A percentile compares a stretch with the other conserved stretches of the same genome.
Evolutionary conservation across 2,113 vertebrate species (phyloP).

Genomic region (Syngnathus typhle): DNA sequence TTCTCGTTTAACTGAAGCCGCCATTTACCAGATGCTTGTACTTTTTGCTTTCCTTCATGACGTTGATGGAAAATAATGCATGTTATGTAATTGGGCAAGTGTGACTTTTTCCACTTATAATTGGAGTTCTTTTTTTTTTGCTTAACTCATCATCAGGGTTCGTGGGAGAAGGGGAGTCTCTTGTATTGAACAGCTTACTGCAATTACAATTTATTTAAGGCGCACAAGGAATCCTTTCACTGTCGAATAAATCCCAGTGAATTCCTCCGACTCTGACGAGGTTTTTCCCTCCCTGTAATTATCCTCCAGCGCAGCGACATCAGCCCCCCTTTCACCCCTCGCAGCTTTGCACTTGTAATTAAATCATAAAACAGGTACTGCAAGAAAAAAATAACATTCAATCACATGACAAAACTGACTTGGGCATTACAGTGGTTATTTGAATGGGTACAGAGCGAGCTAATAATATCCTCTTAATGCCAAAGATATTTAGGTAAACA

Average conservation of each 20-base stretch:
- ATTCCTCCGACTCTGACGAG: constrained; percentile 58
- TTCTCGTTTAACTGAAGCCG: constrained; percentile 21
- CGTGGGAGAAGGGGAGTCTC: constrained; percentile 15
- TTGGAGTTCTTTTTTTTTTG: constrained; percentile 22
- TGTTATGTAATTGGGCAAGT: background rate
- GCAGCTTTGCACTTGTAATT: constrained; percentile 52
- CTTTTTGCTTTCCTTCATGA: background rate
- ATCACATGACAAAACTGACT: background rate
- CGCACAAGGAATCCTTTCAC: constrained; percentile 71
- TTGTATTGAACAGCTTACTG: constrained; percentile 68
- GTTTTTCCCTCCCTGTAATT: constrained; percentile 66
- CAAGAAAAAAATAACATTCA: background rate
- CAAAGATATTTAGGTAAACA: too few species aligned
- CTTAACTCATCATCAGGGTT: constrained; percentile 50
- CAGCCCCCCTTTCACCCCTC: constrained; percentile 47
- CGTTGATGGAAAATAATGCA: background rate
- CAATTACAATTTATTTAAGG: constrained; percentile 75
- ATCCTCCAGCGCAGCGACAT: constrained; percentile 52
- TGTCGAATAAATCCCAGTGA: constrained; percentile 65
- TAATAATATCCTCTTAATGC: background rate
- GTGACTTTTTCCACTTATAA: constrained; percentile 14
- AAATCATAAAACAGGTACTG: constrained; percentile 62
- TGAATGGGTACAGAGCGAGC: background rate
- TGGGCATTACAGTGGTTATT: background rate
- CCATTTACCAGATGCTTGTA: constrained; percentile 9